Conservation (phyloP, 2,113 vertebrate genomes). For the Spheniscus mendiculus region DNA sequence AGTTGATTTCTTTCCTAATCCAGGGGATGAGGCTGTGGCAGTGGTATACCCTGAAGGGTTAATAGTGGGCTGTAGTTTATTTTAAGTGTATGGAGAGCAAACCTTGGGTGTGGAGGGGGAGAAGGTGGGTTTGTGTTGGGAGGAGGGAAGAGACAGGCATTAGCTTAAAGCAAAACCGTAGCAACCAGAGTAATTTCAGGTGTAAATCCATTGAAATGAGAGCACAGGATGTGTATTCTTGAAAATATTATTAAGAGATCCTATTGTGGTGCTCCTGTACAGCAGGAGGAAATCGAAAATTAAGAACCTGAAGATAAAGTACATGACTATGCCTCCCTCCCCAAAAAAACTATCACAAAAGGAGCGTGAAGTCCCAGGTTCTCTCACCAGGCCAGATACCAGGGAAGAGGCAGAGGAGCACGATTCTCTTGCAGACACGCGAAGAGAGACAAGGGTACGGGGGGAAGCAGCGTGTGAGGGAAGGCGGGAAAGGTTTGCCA, state of each 20-base stretch:
- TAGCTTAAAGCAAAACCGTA: background rate
- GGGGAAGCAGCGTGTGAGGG: background rate
- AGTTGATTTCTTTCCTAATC: conserved; percentile 32
- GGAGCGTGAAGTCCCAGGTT: background rate
- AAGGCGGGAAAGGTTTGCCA: background rate
- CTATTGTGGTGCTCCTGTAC: background rate
- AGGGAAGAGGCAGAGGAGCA: background rate
- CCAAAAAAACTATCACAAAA: background rate
- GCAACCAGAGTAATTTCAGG: background rate
- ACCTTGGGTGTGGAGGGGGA: background rate
- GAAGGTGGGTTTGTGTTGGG: background rate
- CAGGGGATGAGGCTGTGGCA: background rate
- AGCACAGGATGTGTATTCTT: background rate
- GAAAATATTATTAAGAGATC: background rate
- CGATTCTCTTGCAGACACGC: background rate
- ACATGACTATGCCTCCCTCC: background rate
- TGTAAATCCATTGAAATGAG: background rate
- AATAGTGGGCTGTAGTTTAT: conserved; percentile 38
- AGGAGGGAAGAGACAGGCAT: background rate
- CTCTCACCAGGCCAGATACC: background rate
- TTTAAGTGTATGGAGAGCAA: background rate
- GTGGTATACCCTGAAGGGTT: conserved; percentile 5
- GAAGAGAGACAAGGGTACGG: background rate
- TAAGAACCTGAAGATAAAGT: background rate
- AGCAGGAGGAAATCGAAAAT: background rate